Base-by-base conservation (phyloP, 2,888 invertebrate genomes). In the Tetranychus piercei region DNA sequence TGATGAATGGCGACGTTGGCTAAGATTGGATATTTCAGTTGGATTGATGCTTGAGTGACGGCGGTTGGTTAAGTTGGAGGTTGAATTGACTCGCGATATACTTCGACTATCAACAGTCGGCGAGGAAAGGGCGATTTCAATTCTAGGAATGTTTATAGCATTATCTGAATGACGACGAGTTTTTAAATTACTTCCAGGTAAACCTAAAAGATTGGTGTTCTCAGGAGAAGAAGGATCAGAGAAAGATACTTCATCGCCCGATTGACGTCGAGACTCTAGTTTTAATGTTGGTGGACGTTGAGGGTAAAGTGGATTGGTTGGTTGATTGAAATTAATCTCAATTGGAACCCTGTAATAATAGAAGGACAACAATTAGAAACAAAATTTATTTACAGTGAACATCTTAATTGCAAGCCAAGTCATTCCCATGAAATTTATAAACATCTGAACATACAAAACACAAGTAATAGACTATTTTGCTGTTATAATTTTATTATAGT, bases 101-200 rank as follows among this genome's bases (percentile, higher is more conserved):
- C 44, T 43, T 34, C 69, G 8, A 66, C n/a, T 44, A 43, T 67
- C 73, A 9, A 34, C 44, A 20, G 20, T 73, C 20, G 73, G 67
- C 8, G 73, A 66, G 15, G 67, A 67, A 22, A 44, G 73, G 7
- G 73, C 73, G 64, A 73, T 73, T 22, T 73, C 64, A 64, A 73
- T 73, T 69, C 22, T 66, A 67, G 73, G 67, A n/a, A 73, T 44
- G 22, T 69, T 73, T 23, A 73, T 73, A 15, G 73, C 73, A 67
- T 73, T 73, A 44, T 73, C 73, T 20, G 73, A 73, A 22, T 73
- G 73, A 8, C 73, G 66, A 9, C 73, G 23, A 1, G 11, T 9
- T 23, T 20, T 73, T 22, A 73, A 64, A 73, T 64, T 64, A 55
- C 9, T 64, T 6, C 69, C 69, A 22, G 69, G 69, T 55, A 55